These are phyloP conservation scores for Melopsittacus undulatus DNA, from an alignment of 2,797 vertebrate genomes.

Conservation along the genomic window DNA sequence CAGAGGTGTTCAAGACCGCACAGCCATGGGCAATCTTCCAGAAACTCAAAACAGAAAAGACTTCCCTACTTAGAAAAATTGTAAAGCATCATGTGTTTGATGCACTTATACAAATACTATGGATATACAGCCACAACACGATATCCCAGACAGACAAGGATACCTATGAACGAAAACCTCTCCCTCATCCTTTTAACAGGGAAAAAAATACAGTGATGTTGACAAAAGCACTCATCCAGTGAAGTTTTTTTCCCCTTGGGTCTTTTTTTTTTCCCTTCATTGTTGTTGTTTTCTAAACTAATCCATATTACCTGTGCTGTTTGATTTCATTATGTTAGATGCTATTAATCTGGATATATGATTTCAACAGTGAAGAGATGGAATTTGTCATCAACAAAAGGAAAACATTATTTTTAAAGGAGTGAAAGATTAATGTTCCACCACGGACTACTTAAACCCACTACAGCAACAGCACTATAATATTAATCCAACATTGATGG, in stretches of 20 bases:
- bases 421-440: conserved; percentile 80
- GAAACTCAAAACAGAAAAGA: background rate
- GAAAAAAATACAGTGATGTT: conserved; percentile 41
- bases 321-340: conserved; percentile 76
- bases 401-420: conserved; percentile 82
- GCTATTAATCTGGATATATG: conserved; percentile 77
- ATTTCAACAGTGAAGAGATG: conserved; percentile 79
- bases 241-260: conserved; percentile 3
- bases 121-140: background rate
- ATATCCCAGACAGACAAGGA: background rate
- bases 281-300: conserved; percentile 67
- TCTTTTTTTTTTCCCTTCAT: background rate
- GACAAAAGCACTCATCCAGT: conserved; percentile 52
- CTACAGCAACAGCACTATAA: conserved; percentile 74
- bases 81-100: background rate
- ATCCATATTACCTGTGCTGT: conserved; percentile 70
- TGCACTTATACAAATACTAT: background rate
- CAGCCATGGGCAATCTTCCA: background rate
- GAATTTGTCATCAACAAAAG: conserved; percentile 82
- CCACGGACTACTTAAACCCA: conserved; percentile 78
- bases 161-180: background rate
- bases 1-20: background rate
- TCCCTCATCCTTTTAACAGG: conserved; percentile 5
- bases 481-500: conserved; percentile 81
- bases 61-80: background rate